Evolutionary conservation across 92 coral and sea anemone species (phyloP).

Genomic region (Zoanthus sansibaricus): DNA sequence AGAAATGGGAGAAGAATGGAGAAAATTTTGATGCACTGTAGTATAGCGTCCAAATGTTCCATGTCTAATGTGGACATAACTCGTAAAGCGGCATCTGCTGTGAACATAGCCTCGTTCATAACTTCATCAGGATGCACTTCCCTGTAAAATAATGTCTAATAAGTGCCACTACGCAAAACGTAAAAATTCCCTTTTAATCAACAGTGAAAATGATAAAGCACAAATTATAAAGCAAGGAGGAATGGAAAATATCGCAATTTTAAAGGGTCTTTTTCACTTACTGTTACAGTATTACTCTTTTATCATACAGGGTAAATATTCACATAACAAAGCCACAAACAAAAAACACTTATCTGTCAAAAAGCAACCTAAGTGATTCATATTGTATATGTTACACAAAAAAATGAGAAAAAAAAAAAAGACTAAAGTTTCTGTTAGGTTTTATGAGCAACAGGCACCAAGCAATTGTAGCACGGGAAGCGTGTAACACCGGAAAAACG

Average conservation of each 20-base stretch:
- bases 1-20: slow-evolving; percentile 31
- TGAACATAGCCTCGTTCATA: slow-evolving; percentile 25
- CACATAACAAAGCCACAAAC: too few species aligned
- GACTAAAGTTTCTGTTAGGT: not conserved
- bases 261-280: too few species aligned
- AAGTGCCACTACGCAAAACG: not conserved
- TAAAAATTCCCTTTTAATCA: too few species aligned
- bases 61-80: not conserved
- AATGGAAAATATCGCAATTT: too few species aligned
- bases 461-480: not conserved
- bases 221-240: too few species aligned
- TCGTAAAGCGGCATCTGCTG: slow-evolving; percentile 26
- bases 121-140: slow-evolving; percentile 18
- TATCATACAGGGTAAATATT: too few species aligned
- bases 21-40: slow-evolving; percentile 9
- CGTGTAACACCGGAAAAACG: not conserved
- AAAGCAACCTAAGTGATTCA: not conserved
- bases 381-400: not conserved
- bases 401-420: not conserved
- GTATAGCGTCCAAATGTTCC: not conserved
- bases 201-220: too few species aligned
- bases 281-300: too few species aligned
- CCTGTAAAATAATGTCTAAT: slow-evolving; percentile 8
- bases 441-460: not conserved
- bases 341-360: not conserved